Evolutionary conservation across 2,797 vertebrate genomes (phyloP).

Genomic region (Danio jaintianensis): DNA sequence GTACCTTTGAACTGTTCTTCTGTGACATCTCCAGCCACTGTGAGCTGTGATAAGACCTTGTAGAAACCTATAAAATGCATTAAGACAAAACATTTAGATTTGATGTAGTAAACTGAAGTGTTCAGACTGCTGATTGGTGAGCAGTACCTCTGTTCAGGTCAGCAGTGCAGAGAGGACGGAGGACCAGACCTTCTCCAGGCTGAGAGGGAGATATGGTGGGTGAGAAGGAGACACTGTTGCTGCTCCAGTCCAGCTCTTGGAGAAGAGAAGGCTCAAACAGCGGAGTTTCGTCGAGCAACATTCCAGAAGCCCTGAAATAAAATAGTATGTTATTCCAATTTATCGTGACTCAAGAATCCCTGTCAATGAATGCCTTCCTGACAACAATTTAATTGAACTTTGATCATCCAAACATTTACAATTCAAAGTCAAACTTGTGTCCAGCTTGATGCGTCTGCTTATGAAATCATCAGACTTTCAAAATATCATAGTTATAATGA

Average conservation of each 20-base stretch:
- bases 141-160: slow-evolving; percentile 90
- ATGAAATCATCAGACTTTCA: neutral
- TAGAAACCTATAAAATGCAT: slow-evolving; percentile 83
- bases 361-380: neutral
- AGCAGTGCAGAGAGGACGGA: slow-evolving; percentile 89
- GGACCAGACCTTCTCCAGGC: slow-evolving; percentile 89
- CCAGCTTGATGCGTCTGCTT: too few relatives aligned
- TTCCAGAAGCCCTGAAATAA: slow-evolving; percentile 64
- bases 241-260: slow-evolving; percentile 91
- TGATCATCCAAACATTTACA: slow-evolving; percentile 48
- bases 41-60: slow-evolving; percentile 92
- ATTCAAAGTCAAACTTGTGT: slow-evolving; percentile 6
- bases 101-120: neutral
- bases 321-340: neutral
- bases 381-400: slow-evolving; percentile 31
- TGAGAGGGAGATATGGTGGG: slow-evolving; percentile 86
- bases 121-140: neutral
- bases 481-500: neutral
- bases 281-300: slow-evolving; percentile 89
- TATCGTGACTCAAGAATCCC: neutral
- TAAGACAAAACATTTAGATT: neutral
- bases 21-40: slow-evolving; percentile 86
- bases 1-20: slow-evolving; percentile 86
- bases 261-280: slow-evolving; percentile 91
- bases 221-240: slow-evolving; percentile 84